Conservation (phyloP, 2,888 invertebrate genomes). For the Aphrophora alni region DNA sequence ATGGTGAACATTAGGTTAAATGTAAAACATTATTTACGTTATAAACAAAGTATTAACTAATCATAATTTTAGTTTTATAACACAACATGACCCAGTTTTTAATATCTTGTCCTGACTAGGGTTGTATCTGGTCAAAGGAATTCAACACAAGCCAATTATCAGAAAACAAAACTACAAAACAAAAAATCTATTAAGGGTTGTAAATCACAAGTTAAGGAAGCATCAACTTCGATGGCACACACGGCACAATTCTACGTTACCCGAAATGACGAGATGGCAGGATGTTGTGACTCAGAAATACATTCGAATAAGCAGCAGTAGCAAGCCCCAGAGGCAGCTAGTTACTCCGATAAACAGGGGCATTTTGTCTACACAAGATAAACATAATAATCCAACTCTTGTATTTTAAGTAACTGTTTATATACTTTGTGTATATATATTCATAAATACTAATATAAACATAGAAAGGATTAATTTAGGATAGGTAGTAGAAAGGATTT, state of each 20-base stretch:
- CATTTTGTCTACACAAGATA: constrained; percentile 59
- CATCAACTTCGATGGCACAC: neutral
- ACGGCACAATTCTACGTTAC: constrained; percentile 47
- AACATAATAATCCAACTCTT: too few relatives aligned
- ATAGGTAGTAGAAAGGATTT: too few relatives aligned
- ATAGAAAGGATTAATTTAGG: too few relatives aligned
- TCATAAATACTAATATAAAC: too few relatives aligned
- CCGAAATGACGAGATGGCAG: constrained; percentile 51
- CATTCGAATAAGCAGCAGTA: constrained; percentile 75
- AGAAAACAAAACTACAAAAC: neutral
- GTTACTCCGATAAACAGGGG: constrained; percentile 88
- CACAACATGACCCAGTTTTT: neutral
- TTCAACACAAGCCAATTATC: neutral
- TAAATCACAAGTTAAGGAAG: neutral
- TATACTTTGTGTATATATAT: too few relatives aligned
- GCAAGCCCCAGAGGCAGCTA: constrained; percentile 86
- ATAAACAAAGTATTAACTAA: too few relatives aligned
- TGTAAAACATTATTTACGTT: too few relatives aligned
- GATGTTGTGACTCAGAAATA: constrained; percentile 67
- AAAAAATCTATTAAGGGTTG: neutral
- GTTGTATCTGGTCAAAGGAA: neutral
- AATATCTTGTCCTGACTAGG: neutral
- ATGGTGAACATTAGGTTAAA: too few relatives aligned
- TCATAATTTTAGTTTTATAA: neutral
- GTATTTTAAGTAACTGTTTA: too few relatives aligned